A percentile compares a stretch with the other conserved stretches of the same genome.
Conservation (phyloP, 2,888 invertebrate species). For the Ophion obscuratus region DNA sequence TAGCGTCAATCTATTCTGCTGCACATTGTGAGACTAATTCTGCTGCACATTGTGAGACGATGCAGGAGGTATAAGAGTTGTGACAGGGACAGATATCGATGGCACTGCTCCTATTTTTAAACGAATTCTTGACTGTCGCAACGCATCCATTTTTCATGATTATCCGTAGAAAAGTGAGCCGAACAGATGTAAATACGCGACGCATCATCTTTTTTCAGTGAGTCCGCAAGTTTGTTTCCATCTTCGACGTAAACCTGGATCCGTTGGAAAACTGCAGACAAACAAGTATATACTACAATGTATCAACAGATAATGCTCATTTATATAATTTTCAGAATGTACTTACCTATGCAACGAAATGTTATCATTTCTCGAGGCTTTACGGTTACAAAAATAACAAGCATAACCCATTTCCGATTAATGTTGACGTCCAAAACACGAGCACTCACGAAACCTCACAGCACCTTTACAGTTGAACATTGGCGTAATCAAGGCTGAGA, state of each 20-base stretch:
- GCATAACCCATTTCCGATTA: conserved; percentile 10
- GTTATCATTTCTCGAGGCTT: conserved; percentile 14
- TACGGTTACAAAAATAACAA: conserved; percentile 20
- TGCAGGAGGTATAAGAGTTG: too few relatives aligned
- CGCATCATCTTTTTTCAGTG: conserved; percentile 15
- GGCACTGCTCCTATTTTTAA: conserved; percentile 20
- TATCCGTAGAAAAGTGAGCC: conserved; percentile 19
- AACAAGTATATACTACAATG: conserved; percentile 13
- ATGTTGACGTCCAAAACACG: conserved; percentile 7
- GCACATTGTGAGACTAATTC: not conserved
- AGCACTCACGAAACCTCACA: not conserved
- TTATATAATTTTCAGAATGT: conserved; percentile 30
- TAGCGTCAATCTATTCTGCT: conserved; percentile 1
- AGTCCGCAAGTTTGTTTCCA: conserved; percentile 21
- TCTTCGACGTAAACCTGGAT: conserved; percentile 16
- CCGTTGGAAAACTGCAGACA: conserved; percentile 25
- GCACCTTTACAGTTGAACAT: too few relatives aligned
- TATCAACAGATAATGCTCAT: conserved; percentile 18
- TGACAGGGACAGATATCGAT: conserved; percentile 26
- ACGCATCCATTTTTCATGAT: conserved; percentile 22
- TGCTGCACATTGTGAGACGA: conserved; percentile 23
- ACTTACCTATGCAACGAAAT: conserved; percentile 26
- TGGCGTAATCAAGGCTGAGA: too few relatives aligned
- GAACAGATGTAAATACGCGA: conserved; percentile 23
- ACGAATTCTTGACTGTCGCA: conserved; percentile 23